Base-by-base conservation (phyloP, 2,888 invertebrate species). In the Drosophila niveifrons region DNA sequence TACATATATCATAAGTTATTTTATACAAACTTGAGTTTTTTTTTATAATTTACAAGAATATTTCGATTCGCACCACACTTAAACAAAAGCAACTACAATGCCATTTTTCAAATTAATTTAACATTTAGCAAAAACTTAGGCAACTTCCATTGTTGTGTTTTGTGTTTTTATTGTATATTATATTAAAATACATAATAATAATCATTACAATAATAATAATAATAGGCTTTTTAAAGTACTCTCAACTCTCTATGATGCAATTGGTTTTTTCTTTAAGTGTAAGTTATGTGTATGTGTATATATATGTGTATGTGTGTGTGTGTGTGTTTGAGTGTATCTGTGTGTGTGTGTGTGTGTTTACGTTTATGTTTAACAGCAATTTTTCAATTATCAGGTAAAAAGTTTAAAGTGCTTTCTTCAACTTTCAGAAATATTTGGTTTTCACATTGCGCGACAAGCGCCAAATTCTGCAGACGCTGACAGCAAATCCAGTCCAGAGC, bases 381-480 rank as follows among this genome's bases (percentile, higher is more conserved):
- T 88, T 88, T 84, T 88, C 77, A 83, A 81, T 86, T 89, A 86
- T 88, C 88, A 88, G 88, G 88, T 88, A 88, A 78, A 86, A 88
- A 86, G 90, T 89, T 88, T 72, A 78, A 72, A 79, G 83, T 77
- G 67, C 69, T 81, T 77, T 88, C 84, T 71, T 84, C 88, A 82
- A 84, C 88, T 89, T 87, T 89, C 71, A 86, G 75, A 89, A 82
- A 80, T 89, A 83, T 88, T 88, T 88, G 84, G 81, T 89, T 89
- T 88, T 86, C 88, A 88, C 88, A 80, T 82, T 83, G 83, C 66
- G 83, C 83, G 65, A 88, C 83, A 31, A 83, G 84, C 66, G 83
- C 87, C 87, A 83, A 72, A 52, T 83, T 83, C 72, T 83, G 83
- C 75, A 83, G 64, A 23, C 83, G 83, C 74, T 83, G 88, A 52